Percentiles rank a stretch among this genome's conserved stretches.
These are phyloP conservation scores for Rhinopithecus roxellana DNA, from an alignment of 2,113 vertebrate species.

Conservation along the genomic window DNA sequence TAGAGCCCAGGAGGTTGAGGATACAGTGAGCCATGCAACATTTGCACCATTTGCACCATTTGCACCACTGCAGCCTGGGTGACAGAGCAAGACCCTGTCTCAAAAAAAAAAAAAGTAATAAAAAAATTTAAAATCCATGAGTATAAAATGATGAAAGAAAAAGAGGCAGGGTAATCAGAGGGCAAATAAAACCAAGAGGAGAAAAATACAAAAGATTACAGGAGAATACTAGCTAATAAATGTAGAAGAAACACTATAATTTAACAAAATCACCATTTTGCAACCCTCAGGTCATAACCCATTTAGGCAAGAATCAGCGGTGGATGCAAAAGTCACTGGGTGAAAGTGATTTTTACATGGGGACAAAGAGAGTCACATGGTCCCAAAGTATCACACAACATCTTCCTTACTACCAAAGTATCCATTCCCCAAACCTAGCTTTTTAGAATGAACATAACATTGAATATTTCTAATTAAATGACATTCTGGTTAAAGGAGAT, in stretches of 20 bases:
- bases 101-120: neutral
- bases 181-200: neutral
- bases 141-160: neutral
- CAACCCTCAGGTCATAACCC: neutral
- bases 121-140: neutral
- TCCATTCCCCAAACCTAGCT: neutral
- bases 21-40: neutral
- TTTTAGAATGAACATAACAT: neutral
- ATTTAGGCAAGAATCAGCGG: neutral
- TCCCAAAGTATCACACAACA: neutral
- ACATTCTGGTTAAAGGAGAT: neutral
- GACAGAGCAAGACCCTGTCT: too few relatives aligned
- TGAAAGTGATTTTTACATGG: neutral
- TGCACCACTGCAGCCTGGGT: too few relatives aligned
- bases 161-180: neutral
- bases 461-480: neutral
- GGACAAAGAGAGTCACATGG: neutral
- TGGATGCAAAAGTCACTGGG: neutral
- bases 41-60: too few relatives aligned
- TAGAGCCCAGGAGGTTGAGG: neutral
- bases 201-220: neutral
- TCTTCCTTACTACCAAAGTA: neutral
- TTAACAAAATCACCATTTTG: neutral
- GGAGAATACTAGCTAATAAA: slow-evolving; percentile 22
- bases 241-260: neutral